Evolutionary conservation across 2,113 vertebrate genomes (phyloP), one percentile per base, ranked within the genome.

Genomic region (Pachycephala philippinensis): DNA sequence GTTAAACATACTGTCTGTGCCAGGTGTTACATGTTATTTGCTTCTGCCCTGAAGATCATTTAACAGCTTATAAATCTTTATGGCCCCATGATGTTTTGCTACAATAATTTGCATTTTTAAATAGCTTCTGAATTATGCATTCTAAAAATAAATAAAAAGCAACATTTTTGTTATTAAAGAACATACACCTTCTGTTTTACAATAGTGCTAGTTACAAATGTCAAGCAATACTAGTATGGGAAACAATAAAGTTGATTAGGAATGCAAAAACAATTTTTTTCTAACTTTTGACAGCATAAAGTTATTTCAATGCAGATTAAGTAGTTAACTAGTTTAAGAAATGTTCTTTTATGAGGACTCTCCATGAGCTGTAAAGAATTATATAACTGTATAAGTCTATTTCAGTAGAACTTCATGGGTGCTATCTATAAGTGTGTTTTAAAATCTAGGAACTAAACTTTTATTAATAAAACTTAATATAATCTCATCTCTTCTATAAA

Each of bases 1-100:
- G 8, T 97, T 98, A 97, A 97, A 97, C 93, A 94, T 96, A 96
- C 90, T 94, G 95, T 97, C 95, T 96, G 12, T 47, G 87, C 96
- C 97, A 98, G 97, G 94, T 98, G 97, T 97, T 98, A 94, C 97
- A 95, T 96, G 87, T 95, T 97, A 91, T 95, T 97, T 96, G 80
- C 92, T 96, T 97, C 89, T 97, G 91, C 95, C 92, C 91, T 89
- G 80, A 97, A 97, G 94, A 97, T 97, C 91, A 94, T 95, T 97
- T 96, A 97, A 88, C 65, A 97, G 71, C 20, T 96, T 97, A 97
- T 97, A 97, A 97, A 98, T 97, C 94, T 96, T 96, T 95, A 97
- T 87, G 93, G 66, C 30, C 53, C 74, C 64, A 22, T 70, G 49
- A 95, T 82, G 24, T 81, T 91, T 92, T 96, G 68, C 68, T 84